phyloP scores from a whole-genome alignment of 2,113 vertebrate species.

The Hoplias malabaricus region DNA sequence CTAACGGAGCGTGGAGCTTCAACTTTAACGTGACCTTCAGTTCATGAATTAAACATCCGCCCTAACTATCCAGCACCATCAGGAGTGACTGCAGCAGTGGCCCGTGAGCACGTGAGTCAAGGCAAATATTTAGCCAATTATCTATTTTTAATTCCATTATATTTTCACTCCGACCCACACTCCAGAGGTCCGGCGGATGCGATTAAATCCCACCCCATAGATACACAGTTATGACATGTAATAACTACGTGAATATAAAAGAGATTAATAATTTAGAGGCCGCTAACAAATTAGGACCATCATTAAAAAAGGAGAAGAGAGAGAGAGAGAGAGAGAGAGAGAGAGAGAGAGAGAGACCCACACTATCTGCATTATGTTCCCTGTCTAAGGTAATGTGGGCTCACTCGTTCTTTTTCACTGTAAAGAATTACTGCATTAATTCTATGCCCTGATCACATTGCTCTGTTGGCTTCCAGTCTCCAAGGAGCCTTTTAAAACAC shows the following conservation, averaged over 20 bases:
- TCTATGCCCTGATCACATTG: slow-evolving; percentile 99
- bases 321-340: slow-evolving; percentile 29
- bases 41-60: slow-evolving; percentile 52
- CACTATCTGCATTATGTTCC: slow-evolving; percentile 98
- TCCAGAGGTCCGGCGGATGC: slow-evolving; percentile 97
- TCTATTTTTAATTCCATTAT: slow-evolving; percentile 98
- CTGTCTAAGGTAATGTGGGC: slow-evolving; percentile 93
- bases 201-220: slow-evolving; percentile 98
- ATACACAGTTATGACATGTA: slow-evolving; percentile 99
- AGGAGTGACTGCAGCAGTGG: slow-evolving; percentile 61
- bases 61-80: slow-evolving; percentile 42
- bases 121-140: slow-evolving; percentile 99
- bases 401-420: slow-evolving; percentile 61
- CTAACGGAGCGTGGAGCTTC: neutral
- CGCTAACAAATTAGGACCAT: slow-evolving; percentile 99
- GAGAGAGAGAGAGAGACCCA: slow-evolving; percentile 64
- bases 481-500: slow-evolving; percentile 96
- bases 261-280: slow-evolving; percentile 99
- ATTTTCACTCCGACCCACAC: slow-evolving; percentile 85
- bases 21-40: slow-evolving; percentile 1
- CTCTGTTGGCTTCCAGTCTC: slow-evolving; percentile 93
- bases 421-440: slow-evolving; percentile 99
- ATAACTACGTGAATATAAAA: slow-evolving; percentile 99
- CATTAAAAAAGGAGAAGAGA: slow-evolving; percentile 88
- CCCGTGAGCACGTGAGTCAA: slow-evolving; percentile 81